Conservation (phyloP, 2,888 invertebrate genomes). For the Catocala nupta region DNA sequence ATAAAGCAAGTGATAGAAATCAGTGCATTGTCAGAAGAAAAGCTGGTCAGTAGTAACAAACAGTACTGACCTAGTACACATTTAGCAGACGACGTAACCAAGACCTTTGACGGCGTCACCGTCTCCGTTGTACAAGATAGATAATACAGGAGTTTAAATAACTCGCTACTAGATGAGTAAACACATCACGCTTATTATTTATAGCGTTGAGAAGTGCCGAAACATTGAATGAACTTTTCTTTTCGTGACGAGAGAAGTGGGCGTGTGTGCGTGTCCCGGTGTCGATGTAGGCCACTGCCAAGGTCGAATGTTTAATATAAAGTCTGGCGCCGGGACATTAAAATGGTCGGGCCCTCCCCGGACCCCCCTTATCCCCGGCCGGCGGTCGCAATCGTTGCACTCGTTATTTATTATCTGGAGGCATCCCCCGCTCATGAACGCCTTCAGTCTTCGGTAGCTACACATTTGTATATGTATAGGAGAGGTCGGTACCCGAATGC, state of each 20-base stretch:
- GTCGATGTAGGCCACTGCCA: conserved; percentile 87
- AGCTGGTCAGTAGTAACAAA: conserved; percentile 21
- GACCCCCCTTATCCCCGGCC: conserved; percentile 77
- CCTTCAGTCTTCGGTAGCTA: conserved; percentile 61
- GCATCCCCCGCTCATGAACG: conserved; percentile 74
- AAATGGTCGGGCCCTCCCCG: conserved; percentile 85
- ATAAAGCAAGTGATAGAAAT: too few species aligned
- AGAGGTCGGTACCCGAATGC: conserved; percentile 32
- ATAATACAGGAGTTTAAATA: conserved; percentile 66
- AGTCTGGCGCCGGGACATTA: conserved; percentile 87
- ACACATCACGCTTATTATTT: conserved; percentile 81
- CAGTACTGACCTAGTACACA: conserved; percentile 33
- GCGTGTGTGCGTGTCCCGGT: conserved; percentile 85
- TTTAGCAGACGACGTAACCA: conserved; percentile 54
- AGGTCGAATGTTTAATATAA: conserved; percentile 88
- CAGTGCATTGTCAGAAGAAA: neutral
- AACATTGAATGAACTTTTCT: conserved; percentile 84
- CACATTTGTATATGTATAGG: conserved; percentile 45
- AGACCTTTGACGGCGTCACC: conserved; percentile 61
- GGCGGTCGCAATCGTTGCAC: conserved; percentile 86
- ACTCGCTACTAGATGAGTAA: conserved; percentile 69
- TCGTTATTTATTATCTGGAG: conserved; percentile 86
- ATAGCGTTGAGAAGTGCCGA: conserved; percentile 78
- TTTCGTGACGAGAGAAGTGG: conserved; percentile 81
- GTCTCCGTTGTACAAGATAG: conserved; percentile 64